A percentile compares a stretch with the other conserved stretches of the same genome.
These are phyloP conservation scores for Nixonia krombeini DNA, from an alignment of 1,140 invertebrate genomes.

Conservation along the genomic window DNA sequence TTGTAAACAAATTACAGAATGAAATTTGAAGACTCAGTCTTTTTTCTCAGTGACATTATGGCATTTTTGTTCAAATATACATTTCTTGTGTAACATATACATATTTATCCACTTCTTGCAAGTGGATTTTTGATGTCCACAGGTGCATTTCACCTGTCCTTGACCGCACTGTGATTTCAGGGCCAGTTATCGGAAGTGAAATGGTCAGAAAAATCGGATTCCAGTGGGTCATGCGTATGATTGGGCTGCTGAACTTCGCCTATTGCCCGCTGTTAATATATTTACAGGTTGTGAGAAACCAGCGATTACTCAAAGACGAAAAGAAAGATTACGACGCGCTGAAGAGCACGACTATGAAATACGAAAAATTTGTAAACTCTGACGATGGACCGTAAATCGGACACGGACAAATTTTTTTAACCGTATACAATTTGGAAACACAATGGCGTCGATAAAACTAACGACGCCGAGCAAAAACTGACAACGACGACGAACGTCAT, in stretches of 20 bases:
- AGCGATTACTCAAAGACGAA: conserved; percentile 23
- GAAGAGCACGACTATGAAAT: conserved; percentile 34
- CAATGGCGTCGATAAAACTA: neutral
- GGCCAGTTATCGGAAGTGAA: conserved; percentile 80
- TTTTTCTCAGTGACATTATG: no score
- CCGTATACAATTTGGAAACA: no score
- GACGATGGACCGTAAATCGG: conserved; percentile 63
- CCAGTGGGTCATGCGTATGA: conserved; percentile 78
- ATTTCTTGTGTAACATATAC: no score
- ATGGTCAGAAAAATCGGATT: conserved; percentile 80
- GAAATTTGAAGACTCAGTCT: no score
- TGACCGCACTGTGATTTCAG: no score
- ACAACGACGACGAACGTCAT: no score
- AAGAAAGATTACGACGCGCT: conserved; percentile 58
- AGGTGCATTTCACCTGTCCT: no score
- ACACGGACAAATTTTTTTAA: neutral
- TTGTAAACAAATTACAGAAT: no score
- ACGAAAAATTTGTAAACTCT: conserved; percentile 61
- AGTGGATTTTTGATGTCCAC: no score
- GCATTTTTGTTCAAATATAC: conserved; percentile 16
- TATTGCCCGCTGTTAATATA: conserved; percentile 77
- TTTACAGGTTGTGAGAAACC: conserved; percentile 49
- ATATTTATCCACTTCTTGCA: conserved; percentile 1
- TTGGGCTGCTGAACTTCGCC: conserved; percentile 79
- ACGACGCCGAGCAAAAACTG: no score